A percentile compares a stretch with the other conserved stretches of the same genome.
phyloP scores from a whole-genome alignment of 37 sponge, comb jelly and placozoan species.

The Lycopodina hypogea region DNA sequence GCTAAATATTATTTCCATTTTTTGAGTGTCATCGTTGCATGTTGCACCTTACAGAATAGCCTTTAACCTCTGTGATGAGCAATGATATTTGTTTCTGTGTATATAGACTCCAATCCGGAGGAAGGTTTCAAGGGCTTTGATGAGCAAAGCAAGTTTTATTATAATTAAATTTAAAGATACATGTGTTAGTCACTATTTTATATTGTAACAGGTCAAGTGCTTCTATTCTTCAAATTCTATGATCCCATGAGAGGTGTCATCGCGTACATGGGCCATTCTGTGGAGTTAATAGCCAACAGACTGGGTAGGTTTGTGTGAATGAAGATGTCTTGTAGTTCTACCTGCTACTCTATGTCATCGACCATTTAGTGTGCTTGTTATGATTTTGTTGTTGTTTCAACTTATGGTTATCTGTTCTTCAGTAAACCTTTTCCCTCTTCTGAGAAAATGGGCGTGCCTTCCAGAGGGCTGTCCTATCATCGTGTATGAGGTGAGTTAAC shows the following conservation, averaged over 20 bases:
- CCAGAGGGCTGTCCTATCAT: conserved; percentile 50
- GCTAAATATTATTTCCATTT: not conserved
- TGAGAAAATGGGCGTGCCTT: conserved; percentile 61
- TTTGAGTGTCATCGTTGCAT: not conserved
- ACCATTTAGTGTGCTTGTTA: too few species aligned
- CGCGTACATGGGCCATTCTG: conserved; percentile 65
- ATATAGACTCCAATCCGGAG: conserved; percentile 33
- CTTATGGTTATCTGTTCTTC: not conserved
- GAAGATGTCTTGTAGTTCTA: not conserved
- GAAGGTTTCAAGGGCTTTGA: conserved; percentile 42
- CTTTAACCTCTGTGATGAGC: conserved; percentile 3
- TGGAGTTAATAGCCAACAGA: conserved; percentile 45
- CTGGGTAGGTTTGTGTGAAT: conserved; percentile 44
- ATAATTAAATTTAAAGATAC: not conserved
- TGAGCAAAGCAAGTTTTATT: conserved; percentile 27
- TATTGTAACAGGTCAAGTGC: conserved; percentile 37
- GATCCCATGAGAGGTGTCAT: conserved; percentile 52
- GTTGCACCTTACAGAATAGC: too few species aligned
- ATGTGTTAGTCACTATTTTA: too few species aligned
- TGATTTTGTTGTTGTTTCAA: not conserved
- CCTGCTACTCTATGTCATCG: not conserved
- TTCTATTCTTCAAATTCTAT: conserved; percentile 91
- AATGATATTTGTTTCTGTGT: not conserved
- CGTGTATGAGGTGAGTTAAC: conserved; percentile 65
- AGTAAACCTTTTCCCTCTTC: conserved; percentile 66